These are phyloP conservation scores for Oligia fasciuncula DNA, from an alignment of 2,888 invertebrate species.

Conservation along the genomic window DNA sequence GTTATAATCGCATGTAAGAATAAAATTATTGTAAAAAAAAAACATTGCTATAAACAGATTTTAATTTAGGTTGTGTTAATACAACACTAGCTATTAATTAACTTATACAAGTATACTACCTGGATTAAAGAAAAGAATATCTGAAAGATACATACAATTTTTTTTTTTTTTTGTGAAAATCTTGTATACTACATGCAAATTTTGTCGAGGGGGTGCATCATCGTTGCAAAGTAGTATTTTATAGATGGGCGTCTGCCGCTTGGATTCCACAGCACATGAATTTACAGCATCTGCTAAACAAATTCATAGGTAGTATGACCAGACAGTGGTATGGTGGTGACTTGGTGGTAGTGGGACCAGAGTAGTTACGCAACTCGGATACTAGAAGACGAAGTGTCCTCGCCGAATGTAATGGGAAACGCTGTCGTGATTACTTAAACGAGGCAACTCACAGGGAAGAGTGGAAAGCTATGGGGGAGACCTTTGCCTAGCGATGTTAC, in stretches of 20 bases:
- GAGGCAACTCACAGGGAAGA: neutral
- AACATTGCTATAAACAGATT: neutral
- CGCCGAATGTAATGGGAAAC: neutral
- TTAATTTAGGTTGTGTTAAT: conserved; percentile 6
- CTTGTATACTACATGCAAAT: neutral
- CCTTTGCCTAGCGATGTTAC: neutral
- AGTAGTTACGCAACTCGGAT: neutral
- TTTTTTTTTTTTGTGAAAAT: neutral
- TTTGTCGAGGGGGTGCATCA: neutral
- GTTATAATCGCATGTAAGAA: conserved; percentile 69
- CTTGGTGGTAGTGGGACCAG: neutral
- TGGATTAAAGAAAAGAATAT: neutral
- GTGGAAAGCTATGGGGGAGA: neutral
- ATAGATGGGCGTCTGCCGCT: neutral
- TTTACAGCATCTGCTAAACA: neutral
- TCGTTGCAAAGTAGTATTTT: neutral
- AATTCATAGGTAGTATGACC: neutral
- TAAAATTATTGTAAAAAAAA: conserved; percentile 63
- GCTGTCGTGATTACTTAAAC: neutral
- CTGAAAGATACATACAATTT: neutral
- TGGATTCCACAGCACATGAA: neutral
- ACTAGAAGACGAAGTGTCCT: neutral
- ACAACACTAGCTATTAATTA: neutral
- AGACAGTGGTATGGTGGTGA: too few species aligned
- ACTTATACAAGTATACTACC: neutral